A percentile compares a stretch with the other conserved stretches of the same genome.
Evolutionary conservation across 2,888 invertebrate species (phyloP).

Genomic region (Heliconius erato): DNA sequence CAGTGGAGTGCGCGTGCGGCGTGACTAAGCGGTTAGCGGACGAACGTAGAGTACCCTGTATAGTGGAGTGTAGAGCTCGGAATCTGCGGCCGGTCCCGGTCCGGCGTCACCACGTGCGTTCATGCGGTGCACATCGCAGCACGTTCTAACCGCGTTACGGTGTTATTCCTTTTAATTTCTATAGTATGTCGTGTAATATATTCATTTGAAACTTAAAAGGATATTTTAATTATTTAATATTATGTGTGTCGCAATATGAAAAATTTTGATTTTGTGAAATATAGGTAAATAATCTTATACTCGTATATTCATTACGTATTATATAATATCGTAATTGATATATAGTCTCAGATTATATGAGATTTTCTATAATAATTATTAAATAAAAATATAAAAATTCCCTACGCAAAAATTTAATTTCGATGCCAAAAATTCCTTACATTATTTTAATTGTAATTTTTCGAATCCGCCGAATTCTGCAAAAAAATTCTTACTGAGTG

Average conservation of each 20-base stretch:
- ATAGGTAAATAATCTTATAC: not conserved
- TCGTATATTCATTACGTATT: no score
- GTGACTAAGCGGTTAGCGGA: conserved; percentile 57
- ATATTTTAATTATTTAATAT: no score
- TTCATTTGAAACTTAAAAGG: no score
- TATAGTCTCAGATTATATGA: no score
- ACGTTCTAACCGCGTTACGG: conserved; percentile 35
- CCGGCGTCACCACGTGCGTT: conserved; percentile 46
- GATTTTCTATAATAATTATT: no score
- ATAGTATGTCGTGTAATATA: not conserved
- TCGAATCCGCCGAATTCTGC: no score
- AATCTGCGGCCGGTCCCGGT: conserved; percentile 49
- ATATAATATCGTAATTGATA: no score
- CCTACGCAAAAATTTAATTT: no score
- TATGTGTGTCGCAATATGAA: not conserved
- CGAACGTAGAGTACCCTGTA: conserved; percentile 47
- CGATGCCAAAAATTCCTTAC: no score
- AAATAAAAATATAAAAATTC: no score
- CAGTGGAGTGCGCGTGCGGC: conserved; percentile 52
- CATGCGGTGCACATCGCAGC: conserved; percentile 37
- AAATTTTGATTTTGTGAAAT: not conserved
- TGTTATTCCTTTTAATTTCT: not conserved
- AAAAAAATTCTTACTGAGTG: no score
- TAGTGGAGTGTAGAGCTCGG: conserved; percentile 41
- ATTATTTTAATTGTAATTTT: no score